Evolutionary conservation across 2,797 vertebrate species (phyloP).

Genomic region (Luscinia luscinia): DNA sequence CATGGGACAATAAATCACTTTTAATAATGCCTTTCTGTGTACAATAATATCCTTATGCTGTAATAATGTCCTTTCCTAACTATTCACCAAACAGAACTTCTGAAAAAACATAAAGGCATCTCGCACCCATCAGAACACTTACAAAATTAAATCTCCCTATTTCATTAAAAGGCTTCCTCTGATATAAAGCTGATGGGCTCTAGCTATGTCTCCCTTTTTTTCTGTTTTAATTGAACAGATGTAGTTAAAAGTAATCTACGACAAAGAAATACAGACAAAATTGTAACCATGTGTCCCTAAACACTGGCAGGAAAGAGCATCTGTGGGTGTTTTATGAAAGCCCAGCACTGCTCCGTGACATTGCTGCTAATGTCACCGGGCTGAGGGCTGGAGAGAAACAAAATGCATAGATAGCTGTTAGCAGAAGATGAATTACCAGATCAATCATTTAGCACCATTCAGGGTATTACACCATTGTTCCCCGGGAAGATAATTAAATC

Average conservation of each 20-base stretch:
- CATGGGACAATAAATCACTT: slow-evolving; percentile 72
- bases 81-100: slow-evolving; percentile 74
- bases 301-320: slow-evolving; percentile 78
- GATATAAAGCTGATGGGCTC: slow-evolving; percentile 67
- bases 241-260: slow-evolving; percentile 76
- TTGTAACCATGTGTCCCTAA: slow-evolving; percentile 80
- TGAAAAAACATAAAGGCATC: slow-evolving; percentile 68
- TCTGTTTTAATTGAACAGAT: slow-evolving; percentile 79
- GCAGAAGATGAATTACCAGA: slow-evolving; percentile 81
- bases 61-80: slow-evolving; percentile 75
- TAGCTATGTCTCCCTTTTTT: slow-evolving; percentile 63
- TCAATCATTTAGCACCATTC: slow-evolving; percentile 79
- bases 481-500: slow-evolving; percentile 77
- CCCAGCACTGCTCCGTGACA: slow-evolving; percentile 70
- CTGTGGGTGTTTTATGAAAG: slow-evolving; percentile 79
- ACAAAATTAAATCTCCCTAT: slow-evolving; percentile 69
- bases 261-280: slow-evolving; percentile 78
- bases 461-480: slow-evolving; percentile 73
- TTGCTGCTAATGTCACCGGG: slow-evolving; percentile 72
- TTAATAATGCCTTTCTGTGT: slow-evolving; percentile 79
- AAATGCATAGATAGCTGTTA: slow-evolving; percentile 80
- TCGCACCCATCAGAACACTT: slow-evolving; percentile 67
- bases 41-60: slow-evolving; percentile 76
- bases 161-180: slow-evolving; percentile 72
- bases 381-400: slow-evolving; percentile 77